phyloP scores from a whole-genome alignment of 2,797 vertebrate species.

The Clangula hyemalis region DNA sequence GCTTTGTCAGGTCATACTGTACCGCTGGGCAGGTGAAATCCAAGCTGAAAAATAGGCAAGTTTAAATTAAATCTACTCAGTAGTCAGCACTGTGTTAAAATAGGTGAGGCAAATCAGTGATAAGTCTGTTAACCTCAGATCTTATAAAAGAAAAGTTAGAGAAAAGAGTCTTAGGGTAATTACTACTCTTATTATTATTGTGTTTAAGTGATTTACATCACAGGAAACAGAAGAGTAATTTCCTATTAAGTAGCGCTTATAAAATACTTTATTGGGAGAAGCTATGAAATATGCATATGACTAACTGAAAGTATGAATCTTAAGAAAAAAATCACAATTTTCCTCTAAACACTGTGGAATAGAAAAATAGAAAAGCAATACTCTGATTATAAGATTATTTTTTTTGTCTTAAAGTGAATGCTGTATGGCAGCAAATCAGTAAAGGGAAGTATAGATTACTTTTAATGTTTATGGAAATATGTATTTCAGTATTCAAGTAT shows the following conservation, averaged over 20 bases:
- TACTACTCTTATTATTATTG: not conserved
- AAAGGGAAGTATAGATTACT: not conserved
- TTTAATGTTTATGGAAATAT: not conserved
- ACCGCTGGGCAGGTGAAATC: not conserved
- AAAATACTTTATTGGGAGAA: not conserved
- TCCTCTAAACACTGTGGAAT: not conserved
- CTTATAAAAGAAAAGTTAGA: not conserved
- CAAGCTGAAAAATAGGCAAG: not conserved
- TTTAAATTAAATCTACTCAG: not conserved
- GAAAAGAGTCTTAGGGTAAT: not conserved
- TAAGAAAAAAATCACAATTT: not conserved
- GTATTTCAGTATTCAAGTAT: not conserved
- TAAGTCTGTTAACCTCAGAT: not conserved
- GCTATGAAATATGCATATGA: not conserved
- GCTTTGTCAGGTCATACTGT: not conserved
- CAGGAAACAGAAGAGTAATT: not conserved
- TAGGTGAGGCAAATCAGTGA: not conserved
- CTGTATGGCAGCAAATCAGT: not conserved
- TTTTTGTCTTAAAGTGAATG: not conserved
- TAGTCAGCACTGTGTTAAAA: not conserved
- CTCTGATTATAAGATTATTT: fast-evolving
- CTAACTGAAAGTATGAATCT: not conserved
- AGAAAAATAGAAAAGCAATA: not conserved
- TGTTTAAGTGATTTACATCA: not conserved
- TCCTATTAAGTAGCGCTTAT: not conserved